Conservation (phyloP, 2,888 invertebrate genomes). For the Ornithoptera priamus region DNA sequence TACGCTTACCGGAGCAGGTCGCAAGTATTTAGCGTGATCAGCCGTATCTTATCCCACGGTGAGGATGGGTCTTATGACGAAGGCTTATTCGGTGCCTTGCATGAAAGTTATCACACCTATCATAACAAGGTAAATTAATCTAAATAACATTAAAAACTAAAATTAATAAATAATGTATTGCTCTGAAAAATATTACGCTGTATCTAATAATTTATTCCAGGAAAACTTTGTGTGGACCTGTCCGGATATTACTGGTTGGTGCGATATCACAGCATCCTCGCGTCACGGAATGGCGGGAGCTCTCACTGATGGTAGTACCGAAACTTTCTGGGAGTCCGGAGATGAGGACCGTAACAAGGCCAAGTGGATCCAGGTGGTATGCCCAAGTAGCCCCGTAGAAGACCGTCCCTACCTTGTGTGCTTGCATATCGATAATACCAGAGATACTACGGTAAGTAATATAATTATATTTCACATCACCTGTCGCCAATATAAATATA, state of each 20-base stretch:
- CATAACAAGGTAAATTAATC: slow-evolving; percentile 48
- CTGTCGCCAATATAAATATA: not conserved
- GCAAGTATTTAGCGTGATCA: slow-evolving; percentile 97
- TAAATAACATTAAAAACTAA: not conserved
- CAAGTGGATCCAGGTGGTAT: slow-evolving; percentile 85
- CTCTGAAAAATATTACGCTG: too few species aligned
- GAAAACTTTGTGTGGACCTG: slow-evolving; percentile 82
- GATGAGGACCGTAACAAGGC: slow-evolving; percentile 97
- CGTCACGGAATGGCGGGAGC: slow-evolving; percentile 96
- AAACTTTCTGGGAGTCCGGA: slow-evolving; percentile 99
- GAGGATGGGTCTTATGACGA: slow-evolving; percentile 86
- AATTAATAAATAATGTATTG: too few species aligned
- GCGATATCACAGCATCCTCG: slow-evolving; percentile 94
- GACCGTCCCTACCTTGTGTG: slow-evolving; percentile 87
- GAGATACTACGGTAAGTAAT: slow-evolving; percentile 88
- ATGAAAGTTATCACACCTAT: slow-evolving; percentile 67
- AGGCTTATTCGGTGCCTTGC: slow-evolving; percentile 52
- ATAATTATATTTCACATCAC: not conserved
- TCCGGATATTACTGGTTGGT: slow-evolving; percentile 86
- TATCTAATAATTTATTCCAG: slow-evolving; percentile 36
- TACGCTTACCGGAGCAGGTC: slow-evolving; percentile 80
- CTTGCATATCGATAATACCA: slow-evolving; percentile 96
- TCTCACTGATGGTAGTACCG: slow-evolving; percentile 95
- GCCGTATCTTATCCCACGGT: slow-evolving; percentile 95
- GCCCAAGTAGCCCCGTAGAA: slow-evolving; percentile 62